Percentiles rank a stretch among this genome's conserved stretches.
Conservation (phyloP, 2,797 vertebrate genomes). For the Echiichthys vipera region DNA sequence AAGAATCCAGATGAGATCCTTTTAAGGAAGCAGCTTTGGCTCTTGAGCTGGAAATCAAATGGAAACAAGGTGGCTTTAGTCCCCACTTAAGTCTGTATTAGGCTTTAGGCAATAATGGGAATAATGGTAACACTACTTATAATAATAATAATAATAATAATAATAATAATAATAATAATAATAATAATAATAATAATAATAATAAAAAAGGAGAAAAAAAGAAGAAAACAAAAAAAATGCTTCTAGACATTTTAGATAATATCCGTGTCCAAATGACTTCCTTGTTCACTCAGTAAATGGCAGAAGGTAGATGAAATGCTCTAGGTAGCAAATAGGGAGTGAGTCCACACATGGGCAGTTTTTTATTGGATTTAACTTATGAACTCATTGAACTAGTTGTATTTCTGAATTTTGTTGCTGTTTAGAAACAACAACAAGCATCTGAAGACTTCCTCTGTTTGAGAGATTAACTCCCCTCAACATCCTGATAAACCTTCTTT, state of each 20-base stretch:
- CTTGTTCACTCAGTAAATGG: neutral
- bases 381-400: neutral
- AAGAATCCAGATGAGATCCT: conserved; percentile 64
- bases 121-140: no score
- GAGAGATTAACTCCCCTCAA: conserved; percentile 52
- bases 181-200: neutral
- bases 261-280: neutral
- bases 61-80: conserved; percentile 45
- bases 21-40: conserved; percentile 72
- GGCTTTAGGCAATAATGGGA: conserved; percentile 13
- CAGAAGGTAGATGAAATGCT: neutral
- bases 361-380: conserved; percentile 20
- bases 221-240: neutral
- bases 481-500: conserved; percentile 44
- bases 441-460: conserved; percentile 67
- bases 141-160: no score
- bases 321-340: neutral
- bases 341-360: neutral
- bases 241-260: neutral
- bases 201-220: neutral
- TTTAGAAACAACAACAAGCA: conserved; percentile 56
- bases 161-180: neutral
- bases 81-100: conserved; percentile 18
- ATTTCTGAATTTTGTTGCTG: conserved; percentile 38
- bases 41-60: conserved; percentile 27